Conservation (phyloP, 2,888 invertebrate genomes). For the Abscondita cerata region DNA sequence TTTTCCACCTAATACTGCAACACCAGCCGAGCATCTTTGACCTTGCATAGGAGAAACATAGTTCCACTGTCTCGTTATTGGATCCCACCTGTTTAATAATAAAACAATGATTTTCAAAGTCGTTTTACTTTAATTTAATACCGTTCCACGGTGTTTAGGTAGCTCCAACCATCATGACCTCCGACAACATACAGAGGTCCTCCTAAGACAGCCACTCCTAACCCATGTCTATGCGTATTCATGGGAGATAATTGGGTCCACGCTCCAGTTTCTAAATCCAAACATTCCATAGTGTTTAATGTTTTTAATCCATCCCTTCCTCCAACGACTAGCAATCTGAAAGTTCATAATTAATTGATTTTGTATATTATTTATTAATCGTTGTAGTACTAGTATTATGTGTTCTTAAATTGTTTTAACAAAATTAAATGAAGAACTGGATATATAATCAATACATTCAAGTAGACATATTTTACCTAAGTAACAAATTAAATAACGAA, state of each 20-base stretch:
- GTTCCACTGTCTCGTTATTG: constrained; percentile 86
- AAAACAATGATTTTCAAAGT: constrained; percentile 8
- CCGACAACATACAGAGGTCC: constrained; percentile 94
- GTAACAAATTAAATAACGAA: background rate
- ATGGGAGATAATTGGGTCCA: constrained; percentile 87
- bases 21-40: constrained; percentile 89
- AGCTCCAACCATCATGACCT: constrained; percentile 96
- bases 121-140: constrained; percentile 35
- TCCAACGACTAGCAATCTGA: constrained; percentile 79
- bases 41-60: constrained; percentile 90
- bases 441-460: no score
- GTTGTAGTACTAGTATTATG: no score
- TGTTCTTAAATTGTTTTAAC: no score
- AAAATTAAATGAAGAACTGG: background rate
- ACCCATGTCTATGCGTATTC: constrained; percentile 87
- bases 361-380: background rate
- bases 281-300: constrained; percentile 90
- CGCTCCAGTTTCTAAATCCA: constrained; percentile 79
- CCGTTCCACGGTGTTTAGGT: constrained; percentile 90
- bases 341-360: background rate
- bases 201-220: constrained; percentile 79
- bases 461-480: no score
- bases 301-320: constrained; percentile 94
- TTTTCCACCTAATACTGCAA: constrained; percentile 83
- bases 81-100: constrained; percentile 75